Base-by-base conservation (phyloP, 2,888 invertebrate species). In the Oithona nana region DNA sequence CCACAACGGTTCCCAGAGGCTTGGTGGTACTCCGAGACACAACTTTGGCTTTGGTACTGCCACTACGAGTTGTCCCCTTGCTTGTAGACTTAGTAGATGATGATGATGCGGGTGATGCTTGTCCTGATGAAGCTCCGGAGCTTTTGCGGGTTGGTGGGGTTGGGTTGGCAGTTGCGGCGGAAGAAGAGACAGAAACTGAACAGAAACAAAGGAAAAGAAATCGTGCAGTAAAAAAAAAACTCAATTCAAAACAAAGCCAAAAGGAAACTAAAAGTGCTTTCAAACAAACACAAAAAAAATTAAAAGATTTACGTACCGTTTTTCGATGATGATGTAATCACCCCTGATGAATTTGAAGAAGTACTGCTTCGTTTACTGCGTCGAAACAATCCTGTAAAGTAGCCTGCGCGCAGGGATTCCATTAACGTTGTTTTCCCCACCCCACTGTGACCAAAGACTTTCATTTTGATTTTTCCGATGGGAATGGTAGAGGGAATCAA, bases 341-440 rank as follows among this genome's bases (percentile, higher is more conserved):
- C 16, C n/a, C 11, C n/a, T 20, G 57, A 57, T 57, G 28, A 11
- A 11, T 6, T 39, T 11, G 39, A 39, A 39, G 39, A 39, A 11
- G 39, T 11, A 16, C 39, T 39, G 39, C 39, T 68, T 65, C 65
- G 65, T 61, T 77, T 77, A n/a, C 78, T 78, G 66, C 79, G 71
- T 68, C 78, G 72, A 68, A 83, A 82, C 67, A 83, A 77, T 51
- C 82, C 80, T 67, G 79, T 79, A 69, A 84, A 80, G 65, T 81
- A 78, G 1, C 83, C 81, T 66, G 82, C 80, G 68, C 80, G 80
- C 39, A 84, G 72, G 1, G 81, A 80, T 68, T 81, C 81, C 4
- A 81, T 75, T 55, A 85, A 73, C 0, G 82, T 77, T 4, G 81
- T 78, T 73, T 85, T 85, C n/a, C 85, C 85, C 1, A 80, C 80